Base-by-base conservation (phyloP, 2,113 vertebrate genomes). In the Pterocles orientalis region DNA sequence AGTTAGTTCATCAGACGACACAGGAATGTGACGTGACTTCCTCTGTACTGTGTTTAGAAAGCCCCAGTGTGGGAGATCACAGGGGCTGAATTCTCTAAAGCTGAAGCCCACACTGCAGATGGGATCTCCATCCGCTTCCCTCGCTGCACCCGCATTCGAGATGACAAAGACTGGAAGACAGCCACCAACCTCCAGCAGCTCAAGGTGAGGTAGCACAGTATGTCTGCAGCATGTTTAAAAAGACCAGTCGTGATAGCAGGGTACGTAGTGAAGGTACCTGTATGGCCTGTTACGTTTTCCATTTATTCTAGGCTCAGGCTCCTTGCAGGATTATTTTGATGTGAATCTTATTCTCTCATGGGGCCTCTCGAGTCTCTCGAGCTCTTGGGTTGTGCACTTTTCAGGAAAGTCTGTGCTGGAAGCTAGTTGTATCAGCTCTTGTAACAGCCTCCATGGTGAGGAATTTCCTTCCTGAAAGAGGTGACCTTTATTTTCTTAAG, bases 101-200 rank as follows among this genome's bases (percentile, higher is more conserved):
- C 99, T 0, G 99, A 99, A 94, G 99, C 99, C 68, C 99, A 99
- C 97, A 99, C 99, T 0, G 99, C 99, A 0, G 99, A 99, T 6
- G 99, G 99, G 25, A 99, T 99, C 97, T 99, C 99, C 82, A 99
- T 99, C 96, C 99, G 99, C 88, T 99, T 99, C 86, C 99, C 99
- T 25, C 99, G 99, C 80, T 99, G 99, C 97, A 99, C 99, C 4
- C 98, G 99, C 29, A 98, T 99, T 95, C 98, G 99, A 1, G 98
- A 99, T 4, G 99, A 99, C 97, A 99, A 99, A 86, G 99, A 99
- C 98, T 99, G 99, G 99, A 98, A 98, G 93, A 99, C 94, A 0
- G 99, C 99, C 92, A 99, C 99, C 93, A 99, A 98, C 96, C 97
- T 99, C 78, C 98, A 98, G 51, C 99, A 99, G 94, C 99, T 99